phyloP scores from a whole-genome alignment of 2,888 invertebrate genomes.

The Eudemis profundana region DNA sequence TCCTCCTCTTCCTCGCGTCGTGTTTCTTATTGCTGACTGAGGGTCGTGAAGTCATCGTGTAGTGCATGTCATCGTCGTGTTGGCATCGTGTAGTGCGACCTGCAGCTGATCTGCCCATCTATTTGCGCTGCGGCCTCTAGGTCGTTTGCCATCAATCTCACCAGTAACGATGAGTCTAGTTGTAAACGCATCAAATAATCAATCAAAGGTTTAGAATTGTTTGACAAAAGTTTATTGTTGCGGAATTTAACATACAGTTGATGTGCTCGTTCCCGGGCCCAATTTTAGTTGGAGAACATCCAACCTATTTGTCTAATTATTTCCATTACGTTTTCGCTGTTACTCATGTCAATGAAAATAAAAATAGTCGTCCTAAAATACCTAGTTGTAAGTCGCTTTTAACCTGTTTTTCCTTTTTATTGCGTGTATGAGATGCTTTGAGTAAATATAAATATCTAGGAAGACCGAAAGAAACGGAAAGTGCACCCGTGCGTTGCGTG shows the following conservation, averaged over 20 bases:
- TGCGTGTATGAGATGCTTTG: background rate
- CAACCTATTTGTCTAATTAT: slow-evolving; percentile 29
- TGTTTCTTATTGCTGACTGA: too few species aligned
- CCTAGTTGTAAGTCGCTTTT: background rate
- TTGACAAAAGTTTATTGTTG: slow-evolving; percentile 1
- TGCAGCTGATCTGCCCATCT: too few species aligned
- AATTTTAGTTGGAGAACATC: background rate
- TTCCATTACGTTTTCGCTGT: slow-evolving; percentile 8
- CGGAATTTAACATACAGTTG: background rate
- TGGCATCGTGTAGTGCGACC: too few species aligned
- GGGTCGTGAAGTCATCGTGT: too few species aligned
- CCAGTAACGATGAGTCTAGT: too few species aligned
- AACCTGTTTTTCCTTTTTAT: slow-evolving; percentile 2
- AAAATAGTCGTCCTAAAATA: slow-evolving; percentile 9
- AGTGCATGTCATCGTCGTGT: too few species aligned
- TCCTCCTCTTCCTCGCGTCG: too few species aligned
- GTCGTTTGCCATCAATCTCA: too few species aligned
- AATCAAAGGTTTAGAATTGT: background rate
- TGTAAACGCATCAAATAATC: too few species aligned
- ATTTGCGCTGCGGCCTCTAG: too few species aligned
- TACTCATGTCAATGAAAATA: slow-evolving; percentile 7
- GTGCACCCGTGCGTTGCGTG: background rate
- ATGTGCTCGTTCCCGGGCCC: background rate
- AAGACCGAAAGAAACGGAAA: background rate
- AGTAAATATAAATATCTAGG: background rate